A percentile compares a stretch with the other conserved stretches of the same genome.
These are phyloP conservation scores for Serranus cabrilla DNA, from an alignment of 2,797 vertebrate species.

Conservation along the genomic window DNA sequence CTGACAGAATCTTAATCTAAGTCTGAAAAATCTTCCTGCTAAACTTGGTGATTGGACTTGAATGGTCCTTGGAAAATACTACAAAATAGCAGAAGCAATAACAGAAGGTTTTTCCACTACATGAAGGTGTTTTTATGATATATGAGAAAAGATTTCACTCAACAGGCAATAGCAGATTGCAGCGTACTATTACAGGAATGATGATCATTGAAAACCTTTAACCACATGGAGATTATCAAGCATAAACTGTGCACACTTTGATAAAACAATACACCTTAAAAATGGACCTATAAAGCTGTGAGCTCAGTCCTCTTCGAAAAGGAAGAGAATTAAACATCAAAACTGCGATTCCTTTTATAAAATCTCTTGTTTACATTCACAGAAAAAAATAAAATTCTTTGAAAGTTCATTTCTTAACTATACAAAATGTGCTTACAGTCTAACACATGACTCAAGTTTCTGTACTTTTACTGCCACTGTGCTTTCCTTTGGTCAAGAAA, in stretches of 20 bases:
- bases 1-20: slow-evolving; percentile 6
- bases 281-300: background rate
- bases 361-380: slow-evolving; percentile 36
- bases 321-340: slow-evolving; percentile 40
- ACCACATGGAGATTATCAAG: slow-evolving; percentile 23
- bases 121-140: background rate
- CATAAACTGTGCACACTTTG: slow-evolving; percentile 9
- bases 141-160: slow-evolving; percentile 16
- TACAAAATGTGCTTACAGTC: slow-evolving; percentile 20
- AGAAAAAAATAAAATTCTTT: slow-evolving; percentile 17
- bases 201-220: slow-evolving; percentile 15
- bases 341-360: slow-evolving; percentile 40
- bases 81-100: slow-evolving; percentile 35
- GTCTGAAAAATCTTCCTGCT: slow-evolving; percentile 29
- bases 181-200: slow-evolving; percentile 25
- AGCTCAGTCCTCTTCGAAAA: slow-evolving; percentile 35
- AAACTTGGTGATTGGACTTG: slow-evolving; percentile 53
- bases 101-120: background rate
- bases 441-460: slow-evolving; percentile 34
- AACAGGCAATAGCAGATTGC: slow-evolving; percentile 24
- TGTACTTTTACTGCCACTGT: slow-evolving; percentile 16
- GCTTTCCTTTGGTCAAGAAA: slow-evolving; percentile 48
- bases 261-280: slow-evolving; percentile 19
- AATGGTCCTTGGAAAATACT: slow-evolving; percentile 33
- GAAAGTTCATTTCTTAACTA: background rate